These are phyloP conservation scores for Nephrotoma guestfalica DNA, from an alignment of 2,888 invertebrate species.

Conservation along the genomic window DNA sequence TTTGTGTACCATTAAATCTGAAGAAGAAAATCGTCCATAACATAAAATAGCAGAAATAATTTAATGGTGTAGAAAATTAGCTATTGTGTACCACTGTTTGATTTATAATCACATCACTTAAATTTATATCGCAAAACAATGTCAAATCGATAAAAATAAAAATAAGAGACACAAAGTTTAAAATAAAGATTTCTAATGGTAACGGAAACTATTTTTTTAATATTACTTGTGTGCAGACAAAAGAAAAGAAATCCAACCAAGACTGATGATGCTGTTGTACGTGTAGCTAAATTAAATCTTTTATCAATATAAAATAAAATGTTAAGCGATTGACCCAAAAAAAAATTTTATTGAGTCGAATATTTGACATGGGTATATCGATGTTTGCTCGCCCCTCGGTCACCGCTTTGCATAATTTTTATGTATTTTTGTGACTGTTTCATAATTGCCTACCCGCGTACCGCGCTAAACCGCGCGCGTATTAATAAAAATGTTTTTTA, in stretches of 20 bases:
- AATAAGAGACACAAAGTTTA: neutral
- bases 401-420: neutral
- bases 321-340: neutral
- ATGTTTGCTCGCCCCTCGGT: neutral
- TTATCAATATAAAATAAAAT: neutral
- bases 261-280: neutral
- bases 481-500: neutral
- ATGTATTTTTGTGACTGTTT: neutral
- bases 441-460: neutral
- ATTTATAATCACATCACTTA: neutral
- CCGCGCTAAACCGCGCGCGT: neutral
- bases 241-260: neutral
- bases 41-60: neutral
- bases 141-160: neutral
- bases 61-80: neutral
- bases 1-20: neutral
- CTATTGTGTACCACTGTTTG: neutral
- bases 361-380: neutral
- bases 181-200: neutral
- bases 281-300: neutral
- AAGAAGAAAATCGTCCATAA: neutral
- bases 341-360: neutral
- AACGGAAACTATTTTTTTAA: neutral
- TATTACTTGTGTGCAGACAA: neutral
- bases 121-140: neutral